Base-by-base conservation (phyloP, 1,140 invertebrate species). In the Heliconius hewitsoni region DNA sequence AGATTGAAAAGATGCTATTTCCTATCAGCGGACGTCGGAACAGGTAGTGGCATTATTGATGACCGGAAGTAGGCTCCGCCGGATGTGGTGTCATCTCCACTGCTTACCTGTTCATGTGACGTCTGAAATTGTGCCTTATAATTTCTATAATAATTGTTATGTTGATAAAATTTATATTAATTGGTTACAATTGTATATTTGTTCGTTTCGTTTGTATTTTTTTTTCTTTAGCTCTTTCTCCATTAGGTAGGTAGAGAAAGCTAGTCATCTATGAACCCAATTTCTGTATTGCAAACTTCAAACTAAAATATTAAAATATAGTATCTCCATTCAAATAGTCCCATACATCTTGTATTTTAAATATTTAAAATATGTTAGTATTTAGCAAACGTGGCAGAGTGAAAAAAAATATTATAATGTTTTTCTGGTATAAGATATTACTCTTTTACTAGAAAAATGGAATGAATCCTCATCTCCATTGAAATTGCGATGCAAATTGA, bases 51-150 rank as follows among this genome's bases (percentile, higher is more conserved):
- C 78, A 78, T 82, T 85, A 85, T 84, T 84, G 86, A 85, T 87
- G 86, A 85, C 86, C 86, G 84, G 83, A 85, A 83, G 84, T 82
- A 76, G 74, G 57, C 78, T 30, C 39, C 80, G 79, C 60, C 74
- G 83, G 82, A 82, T 72, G 79, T 76, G 60, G 74, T 72, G 81
- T 79, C 81, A 82, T 82, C 57, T 78, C 57, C 18, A 46, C 57
- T 72, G 71, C 82, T 66, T 78, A 71, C 81, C 71, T 74, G 71
- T 75, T 71, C 39, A 30, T 11, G 13, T 27, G 27, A 30, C 11
- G 27, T 27, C 8, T 27, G 27, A 23, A 27, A 16, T 30, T 66
- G 23, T 27, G 27, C 27, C 23, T 37, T 37, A 37, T 37, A 37
- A 37, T 37, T 37, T 37, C 34, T 37, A 37, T 37, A 37, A 37